phyloP scores from a whole-genome alignment of 1,140 invertebrate species.

The Camponotus floridanus region DNA sequence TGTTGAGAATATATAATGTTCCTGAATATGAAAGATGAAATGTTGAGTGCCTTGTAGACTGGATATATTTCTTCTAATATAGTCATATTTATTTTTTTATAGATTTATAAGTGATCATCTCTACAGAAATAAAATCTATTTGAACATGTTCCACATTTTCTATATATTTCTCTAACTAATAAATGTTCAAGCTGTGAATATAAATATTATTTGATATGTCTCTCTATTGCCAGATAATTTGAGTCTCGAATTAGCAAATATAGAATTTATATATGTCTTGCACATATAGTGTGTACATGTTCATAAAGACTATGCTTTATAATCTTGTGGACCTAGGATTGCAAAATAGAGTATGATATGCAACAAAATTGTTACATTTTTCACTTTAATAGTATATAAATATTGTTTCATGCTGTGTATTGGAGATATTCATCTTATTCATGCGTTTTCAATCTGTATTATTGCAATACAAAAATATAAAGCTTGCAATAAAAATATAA shows the following conservation, averaged over 20 bases:
- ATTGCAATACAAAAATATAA: not conserved
- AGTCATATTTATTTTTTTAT: slow-evolving; percentile 36
- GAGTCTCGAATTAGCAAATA: not conserved
- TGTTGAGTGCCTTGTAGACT: slow-evolving; percentile 78
- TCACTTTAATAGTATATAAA: slow-evolving; percentile 13
- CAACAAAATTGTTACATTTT: not conserved
- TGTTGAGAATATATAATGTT: slow-evolving; percentile 55
- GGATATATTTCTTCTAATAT: slow-evolving; percentile 68
- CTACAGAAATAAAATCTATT: slow-evolving; percentile 37
- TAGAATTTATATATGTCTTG: slow-evolving; percentile 16
- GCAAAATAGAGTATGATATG: slow-evolving; percentile 1
- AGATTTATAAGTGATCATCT: slow-evolving; percentile 5
- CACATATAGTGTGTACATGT: slow-evolving; percentile 5
- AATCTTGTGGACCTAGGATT: not conserved
- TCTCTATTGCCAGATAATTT: not conserved
- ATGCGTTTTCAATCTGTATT: not conserved
- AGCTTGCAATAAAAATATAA: slow-evolving; percentile 2
- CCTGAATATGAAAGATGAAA: slow-evolving; percentile 66
- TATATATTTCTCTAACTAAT: slow-evolving; percentile 10
- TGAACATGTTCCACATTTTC: not conserved
- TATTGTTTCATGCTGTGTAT: slow-evolving; percentile 13
- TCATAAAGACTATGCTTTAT: slow-evolving; percentile 1
- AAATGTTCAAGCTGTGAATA: slow-evolving; percentile 4
- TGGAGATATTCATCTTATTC: not conserved
- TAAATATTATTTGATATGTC: not conserved